Conservation (phyloP, 1,140 invertebrate species). For the Argopecten irradians region DNA sequence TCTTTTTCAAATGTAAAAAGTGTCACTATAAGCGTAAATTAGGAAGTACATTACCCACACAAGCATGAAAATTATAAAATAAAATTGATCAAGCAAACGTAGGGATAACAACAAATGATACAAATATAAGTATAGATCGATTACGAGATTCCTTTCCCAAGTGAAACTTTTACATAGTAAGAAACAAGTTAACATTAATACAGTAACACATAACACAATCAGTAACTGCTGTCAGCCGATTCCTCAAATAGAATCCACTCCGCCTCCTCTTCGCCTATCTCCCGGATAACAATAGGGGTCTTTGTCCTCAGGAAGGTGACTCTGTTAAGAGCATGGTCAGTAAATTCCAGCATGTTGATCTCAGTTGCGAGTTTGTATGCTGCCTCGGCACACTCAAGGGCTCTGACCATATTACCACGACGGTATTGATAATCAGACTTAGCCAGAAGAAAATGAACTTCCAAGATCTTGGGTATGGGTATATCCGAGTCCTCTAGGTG, state of each 20-base stretch:
- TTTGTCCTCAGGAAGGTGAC: conserved; percentile 41
- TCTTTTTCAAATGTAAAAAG: no score
- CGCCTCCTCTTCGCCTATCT: not conserved
- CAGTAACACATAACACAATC: no score
- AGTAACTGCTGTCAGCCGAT: not conserved
- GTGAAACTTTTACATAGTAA: no score
- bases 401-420: conserved; percentile 31
- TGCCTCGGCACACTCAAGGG: conserved; percentile 48
- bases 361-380: conserved; percentile 39
- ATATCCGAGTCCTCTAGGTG: conserved; percentile 47
- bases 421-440: conserved; percentile 58
- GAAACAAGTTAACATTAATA: no score
- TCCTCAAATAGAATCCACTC: not conserved
- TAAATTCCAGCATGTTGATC: conserved; percentile 52
- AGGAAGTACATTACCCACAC: no score
- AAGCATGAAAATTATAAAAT: no score
- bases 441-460: conserved; percentile 54
- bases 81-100: no score
- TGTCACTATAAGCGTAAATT: no score
- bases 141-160: no score
- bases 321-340: conserved; percentile 54
- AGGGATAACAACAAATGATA: no score
- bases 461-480: conserved; percentile 53
- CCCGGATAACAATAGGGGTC: not conserved
- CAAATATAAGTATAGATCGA: no score